Conservation (phyloP, 2,888 invertebrate species). For the Gasteruption jaculator region DNA sequence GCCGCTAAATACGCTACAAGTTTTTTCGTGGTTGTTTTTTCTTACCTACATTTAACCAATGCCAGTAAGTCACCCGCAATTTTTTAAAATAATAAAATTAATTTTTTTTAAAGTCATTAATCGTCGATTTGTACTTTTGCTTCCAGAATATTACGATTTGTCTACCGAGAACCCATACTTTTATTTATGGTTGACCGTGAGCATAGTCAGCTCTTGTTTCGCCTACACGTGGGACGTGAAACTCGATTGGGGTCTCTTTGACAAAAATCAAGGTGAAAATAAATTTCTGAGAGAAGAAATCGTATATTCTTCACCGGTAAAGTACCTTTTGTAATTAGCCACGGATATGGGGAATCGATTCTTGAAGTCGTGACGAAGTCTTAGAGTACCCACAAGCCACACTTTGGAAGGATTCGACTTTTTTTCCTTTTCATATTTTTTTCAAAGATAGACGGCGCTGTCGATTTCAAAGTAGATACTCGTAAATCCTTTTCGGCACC, state of each 20-base stretch:
- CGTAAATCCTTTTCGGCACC: too few relatives aligned
- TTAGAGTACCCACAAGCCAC: too few relatives aligned
- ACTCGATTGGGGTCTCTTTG: conserved; percentile 98
- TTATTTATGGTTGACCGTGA: conserved; percentile 84
- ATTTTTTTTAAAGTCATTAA: conserved; percentile 56
- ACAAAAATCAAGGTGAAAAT: conserved; percentile 87
- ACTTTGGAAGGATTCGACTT: background rate
- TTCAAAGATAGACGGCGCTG: too few relatives aligned
- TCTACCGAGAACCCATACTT: conserved; percentile 73
- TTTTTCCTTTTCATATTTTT: background rate
- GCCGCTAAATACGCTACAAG: conserved; percentile 98
- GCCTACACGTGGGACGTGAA: conserved; percentile 98
- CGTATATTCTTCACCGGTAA: conserved; percentile 87
- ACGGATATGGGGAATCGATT: background rate
- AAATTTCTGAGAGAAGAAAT: conserved; percentile 89
- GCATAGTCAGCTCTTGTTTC: conserved; percentile 85
- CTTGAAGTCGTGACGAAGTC: background rate
- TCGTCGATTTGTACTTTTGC: conserved; percentile 48
- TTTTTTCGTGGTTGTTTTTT: conserved; percentile 90
- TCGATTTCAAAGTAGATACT: too few relatives aligned
- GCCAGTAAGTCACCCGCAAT: conserved; percentile 54
- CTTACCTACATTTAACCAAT: conserved; percentile 66
- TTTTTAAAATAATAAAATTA: background rate
- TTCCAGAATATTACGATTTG: conserved; percentile 51
- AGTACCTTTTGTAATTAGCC: conserved; percentile 29